Percentiles rank a stretch among this genome's conserved stretches.
Evolutionary conservation across 2,888 invertebrate species (phyloP).

Genomic region (Ophion ventricosus): DNA sequence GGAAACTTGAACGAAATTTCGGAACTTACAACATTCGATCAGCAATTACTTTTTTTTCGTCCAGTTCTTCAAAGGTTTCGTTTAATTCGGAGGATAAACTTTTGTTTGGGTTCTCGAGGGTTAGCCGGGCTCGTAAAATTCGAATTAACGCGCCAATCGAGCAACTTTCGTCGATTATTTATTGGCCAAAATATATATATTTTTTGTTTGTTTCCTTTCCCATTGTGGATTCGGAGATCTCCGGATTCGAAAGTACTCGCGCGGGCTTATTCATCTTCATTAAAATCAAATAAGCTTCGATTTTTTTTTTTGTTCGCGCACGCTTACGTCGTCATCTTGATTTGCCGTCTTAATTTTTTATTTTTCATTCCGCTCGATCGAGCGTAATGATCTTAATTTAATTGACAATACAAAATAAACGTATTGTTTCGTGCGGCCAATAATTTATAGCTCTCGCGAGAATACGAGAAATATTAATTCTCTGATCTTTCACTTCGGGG

Average conservation of each 20-base stretch:
- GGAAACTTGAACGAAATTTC: too few relatives aligned
- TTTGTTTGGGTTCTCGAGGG: too few relatives aligned
- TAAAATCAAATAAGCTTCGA: not conserved
- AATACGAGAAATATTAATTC: not conserved
- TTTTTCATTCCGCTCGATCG: not conserved
- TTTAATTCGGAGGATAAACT: too few relatives aligned
- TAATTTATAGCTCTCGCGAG: not conserved
- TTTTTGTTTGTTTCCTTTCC: not conserved
- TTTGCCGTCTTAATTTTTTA: not conserved
- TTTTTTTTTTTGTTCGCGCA: slow-evolving; percentile 7
- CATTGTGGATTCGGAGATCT: not conserved
- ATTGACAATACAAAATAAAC: not conserved
- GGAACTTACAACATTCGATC: too few relatives aligned
- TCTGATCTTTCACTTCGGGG: not conserved
- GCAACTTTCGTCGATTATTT: not conserved
- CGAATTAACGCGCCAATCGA: not conserved
- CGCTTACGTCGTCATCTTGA: not conserved
- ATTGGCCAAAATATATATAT: too few relatives aligned
- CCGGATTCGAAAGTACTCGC: not conserved
- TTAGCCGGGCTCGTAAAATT: not conserved
- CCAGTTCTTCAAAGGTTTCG: too few relatives aligned
- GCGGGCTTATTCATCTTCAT: not conserved
- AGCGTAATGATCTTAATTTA: not conserved
- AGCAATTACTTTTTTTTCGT: too few relatives aligned
- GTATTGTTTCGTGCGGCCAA: not conserved